phyloP scores from a whole-genome alignment of 2,113 vertebrate species.

The Thamnophis sirtalis region DNA sequence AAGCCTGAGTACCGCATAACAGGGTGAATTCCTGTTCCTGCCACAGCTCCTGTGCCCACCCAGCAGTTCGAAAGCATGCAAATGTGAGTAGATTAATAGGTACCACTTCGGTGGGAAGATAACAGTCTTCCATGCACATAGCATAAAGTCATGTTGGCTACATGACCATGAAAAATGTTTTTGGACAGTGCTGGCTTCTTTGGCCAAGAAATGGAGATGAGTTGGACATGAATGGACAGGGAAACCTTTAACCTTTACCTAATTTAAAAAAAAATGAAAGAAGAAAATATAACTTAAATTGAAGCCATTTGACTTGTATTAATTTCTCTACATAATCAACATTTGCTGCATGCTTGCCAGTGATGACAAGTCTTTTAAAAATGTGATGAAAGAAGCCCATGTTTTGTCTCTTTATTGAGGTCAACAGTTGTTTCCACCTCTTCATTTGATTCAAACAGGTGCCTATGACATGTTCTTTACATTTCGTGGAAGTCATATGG shows the following conservation, averaged over 20 bases:
- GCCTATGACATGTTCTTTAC: not conserved
- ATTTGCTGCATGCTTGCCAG: not conserved
- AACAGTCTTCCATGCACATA: not conserved
- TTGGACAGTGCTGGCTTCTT: no score
- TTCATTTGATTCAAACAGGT: not conserved
- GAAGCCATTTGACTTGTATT: not conserved
- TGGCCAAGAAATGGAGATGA: not conserved
- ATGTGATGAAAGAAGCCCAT: not conserved
- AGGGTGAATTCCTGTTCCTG: not conserved
- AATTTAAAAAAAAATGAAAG: not conserved
- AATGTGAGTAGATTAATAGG: not conserved
- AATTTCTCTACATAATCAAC: not conserved
- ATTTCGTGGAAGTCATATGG: not conserved
- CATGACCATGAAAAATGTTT: not conserved
- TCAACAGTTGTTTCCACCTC: not conserved
- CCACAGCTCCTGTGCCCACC: not conserved
- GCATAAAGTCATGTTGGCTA: not conserved
- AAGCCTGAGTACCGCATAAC: rapidly evolving
- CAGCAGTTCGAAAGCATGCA: not conserved
- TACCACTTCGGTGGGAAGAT: not conserved
- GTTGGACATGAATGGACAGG: not conserved
- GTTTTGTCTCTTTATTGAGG: not conserved
- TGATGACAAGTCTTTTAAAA: not conserved
- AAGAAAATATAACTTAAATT: not conserved
- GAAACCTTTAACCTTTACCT: not conserved